Evolutionary conservation across 23 tunicate species (phyloP), one percentile per base, ranked within the genome.

Genomic region (Clavelina lepadiformis): DNA sequence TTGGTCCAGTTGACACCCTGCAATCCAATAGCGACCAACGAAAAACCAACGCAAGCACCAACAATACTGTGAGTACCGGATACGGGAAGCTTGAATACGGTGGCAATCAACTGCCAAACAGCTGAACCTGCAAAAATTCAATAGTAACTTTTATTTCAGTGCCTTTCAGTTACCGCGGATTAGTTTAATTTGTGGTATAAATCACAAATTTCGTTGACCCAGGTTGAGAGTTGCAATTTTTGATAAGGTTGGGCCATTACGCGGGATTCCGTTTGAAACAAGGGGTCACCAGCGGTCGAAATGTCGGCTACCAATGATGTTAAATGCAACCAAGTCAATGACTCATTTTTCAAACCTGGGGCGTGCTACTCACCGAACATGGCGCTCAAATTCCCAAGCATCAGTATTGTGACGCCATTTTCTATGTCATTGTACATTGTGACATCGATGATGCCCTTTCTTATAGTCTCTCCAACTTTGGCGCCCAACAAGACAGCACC

Each of bases 61-160:
- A 89, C 97, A 52, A 89, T 81, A 74, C 97, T 89, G 67, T 89
- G 97, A 35, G 97, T 89, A 33, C 97, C 97, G 21, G 85, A 76
- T 19, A 89, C 97, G 27, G 97, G 97, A 13, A 89, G 74, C 47
- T 78, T 85, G 54, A 89, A 74, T 24, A 75, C 11, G 34, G 97
- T 89, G 3, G 97, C 97, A 30, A 89, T 74, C 45, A 89, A 50
- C 75, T 89, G 97, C 97, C 97, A 89, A 28, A 81, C 65, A 21
- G 97, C 97, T 5, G 97, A 73, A 0, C 97, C 97, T 89, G 64
- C n/a, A 46, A 23, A 15, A 29, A 59, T 6, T 53, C 7, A 41
- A 11, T 11, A 41, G 15, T 11, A 41, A n/a, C n/a, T n/a, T n/a
- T n/a, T n/a, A n/a, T n/a, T n/a, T n/a, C n/a, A n/a, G n/a, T n/a